Evolutionary conservation across 2,113 vertebrate genomes (phyloP), one percentile per base, ranked within the genome.

Genomic region (Rhizomys pruinosus): DNA sequence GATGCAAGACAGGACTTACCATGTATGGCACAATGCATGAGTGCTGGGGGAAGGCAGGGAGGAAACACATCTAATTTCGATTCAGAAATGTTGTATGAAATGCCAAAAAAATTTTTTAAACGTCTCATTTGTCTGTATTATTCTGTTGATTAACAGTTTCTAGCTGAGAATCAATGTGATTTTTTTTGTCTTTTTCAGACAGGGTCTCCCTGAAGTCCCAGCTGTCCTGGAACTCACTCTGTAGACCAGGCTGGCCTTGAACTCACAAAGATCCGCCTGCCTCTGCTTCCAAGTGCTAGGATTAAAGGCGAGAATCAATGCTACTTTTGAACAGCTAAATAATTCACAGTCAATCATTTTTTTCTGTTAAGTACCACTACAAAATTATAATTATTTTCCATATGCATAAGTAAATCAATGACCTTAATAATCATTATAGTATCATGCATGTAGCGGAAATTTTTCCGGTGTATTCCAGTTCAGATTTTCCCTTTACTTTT

Each of bases 401-500:
- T 12, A 17, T 72, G 84, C 79, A 86, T 69, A 92, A 72, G 8
- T 25, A 0, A 42, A 87, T 87, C 69, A 55, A 29, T 92, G 87
- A 72, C 5, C 55, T 76, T 80, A 22, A 15, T 63, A 37, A 94
- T 80, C 64, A 23, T 42, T 94, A 20, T 86, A 95, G 57, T 68
- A 61, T 94, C 64, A 27, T 86, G 66, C 77, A 93, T 74, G 66
- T 52, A 69, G 37, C 25, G 72, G 34, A 16, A 71, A 61, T 55
- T 90, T n/a, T 47, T 79, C 93, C 96, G 96, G 93, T 63, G 61
- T 22, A 90, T 84, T 92, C 22, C 39, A 29, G 68, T 66, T 88
- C 71, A 57, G n/a, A 2, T 25, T 87, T 82, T 94, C 13, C 80
- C 22, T 77, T 92, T 10, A 63, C 20, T 94, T 90, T 27, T 11